These are phyloP conservation scores for Resseliella maxima DNA, from an alignment of 2,888 invertebrate genomes.

Conservation along the genomic window DNA sequence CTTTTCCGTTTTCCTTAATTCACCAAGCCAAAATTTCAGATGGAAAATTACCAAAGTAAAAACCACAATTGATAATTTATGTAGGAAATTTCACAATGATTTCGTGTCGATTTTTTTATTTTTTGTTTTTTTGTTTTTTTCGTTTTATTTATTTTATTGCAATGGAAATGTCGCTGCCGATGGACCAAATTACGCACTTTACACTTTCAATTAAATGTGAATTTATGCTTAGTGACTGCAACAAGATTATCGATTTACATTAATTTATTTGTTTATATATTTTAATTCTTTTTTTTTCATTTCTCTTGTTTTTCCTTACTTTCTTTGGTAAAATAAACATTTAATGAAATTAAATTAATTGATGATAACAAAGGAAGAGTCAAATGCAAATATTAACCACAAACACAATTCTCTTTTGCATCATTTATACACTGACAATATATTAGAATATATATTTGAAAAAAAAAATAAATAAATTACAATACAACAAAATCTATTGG, in stretches of 20 bases:
- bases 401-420: background rate
- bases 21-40: too few relatives aligned
- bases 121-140: background rate
- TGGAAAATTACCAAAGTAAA: too few relatives aligned
- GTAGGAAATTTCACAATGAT: too few relatives aligned
- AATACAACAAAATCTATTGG: background rate
- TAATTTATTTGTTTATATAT: background rate
- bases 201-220: background rate
- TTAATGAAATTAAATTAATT: background rate
- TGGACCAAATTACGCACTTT: background rate
- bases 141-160: background rate
- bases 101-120: too few relatives aligned
- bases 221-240: too few relatives aligned
- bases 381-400: slow-evolving; percentile 2
- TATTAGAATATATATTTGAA: background rate
- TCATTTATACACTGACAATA: background rate
- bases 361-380: slow-evolving; percentile 5
- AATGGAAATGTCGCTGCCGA: background rate
- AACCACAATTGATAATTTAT: too few relatives aligned
- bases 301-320: background rate
- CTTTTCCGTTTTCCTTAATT: too few relatives aligned
- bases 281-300: background rate
- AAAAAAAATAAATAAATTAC: background rate
- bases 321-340: background rate
- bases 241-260: background rate